These are phyloP conservation scores for Rhombomys opimus DNA, from an alignment of 2,113 vertebrate genomes.

Conservation along the genomic window DNA sequence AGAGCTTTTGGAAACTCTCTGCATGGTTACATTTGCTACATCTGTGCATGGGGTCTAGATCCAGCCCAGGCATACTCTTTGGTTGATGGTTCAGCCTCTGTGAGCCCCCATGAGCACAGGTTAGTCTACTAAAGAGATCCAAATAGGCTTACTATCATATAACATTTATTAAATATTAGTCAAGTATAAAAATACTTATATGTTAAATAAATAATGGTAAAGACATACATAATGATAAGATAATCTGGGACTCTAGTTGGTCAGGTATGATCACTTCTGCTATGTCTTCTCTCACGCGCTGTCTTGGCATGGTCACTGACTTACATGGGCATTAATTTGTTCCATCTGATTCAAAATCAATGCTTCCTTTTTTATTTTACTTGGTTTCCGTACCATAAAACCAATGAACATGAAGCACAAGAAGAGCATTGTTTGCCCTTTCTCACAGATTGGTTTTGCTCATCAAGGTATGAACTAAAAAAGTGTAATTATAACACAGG, in stretches of 20 bases:
- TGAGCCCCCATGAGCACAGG: too few species aligned
- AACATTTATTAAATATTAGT: too few species aligned
- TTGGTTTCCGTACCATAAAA: constrained; percentile 27
- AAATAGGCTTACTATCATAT: too few species aligned
- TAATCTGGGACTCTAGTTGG: background rate
- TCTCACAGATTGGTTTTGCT: background rate
- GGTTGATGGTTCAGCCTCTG: too few species aligned
- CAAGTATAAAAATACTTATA: too few species aligned
- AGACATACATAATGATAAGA: background rate
- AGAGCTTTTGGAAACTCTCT: background rate
- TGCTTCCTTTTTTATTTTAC: background rate
- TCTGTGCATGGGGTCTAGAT: too few species aligned
- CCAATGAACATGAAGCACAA: background rate
- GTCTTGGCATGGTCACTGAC: background rate
- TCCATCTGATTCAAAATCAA: constrained; percentile 18
- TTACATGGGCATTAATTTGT: background rate
- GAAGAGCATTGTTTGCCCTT: background rate
- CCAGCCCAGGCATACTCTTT: too few species aligned
- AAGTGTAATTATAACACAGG: constrained; percentile 84
- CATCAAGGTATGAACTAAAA: constrained; percentile 44
- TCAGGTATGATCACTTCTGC: background rate
- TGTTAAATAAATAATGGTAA: too few species aligned
- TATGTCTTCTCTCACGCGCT: background rate
- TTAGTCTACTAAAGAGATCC: too few species aligned
- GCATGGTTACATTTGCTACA: too few species aligned